Percentiles rank a stretch among this genome's conserved stretches.
These are phyloP conservation scores for Vulpes ferrilata DNA, from an alignment of 2,113 vertebrate genomes.

Conservation along the genomic window DNA sequence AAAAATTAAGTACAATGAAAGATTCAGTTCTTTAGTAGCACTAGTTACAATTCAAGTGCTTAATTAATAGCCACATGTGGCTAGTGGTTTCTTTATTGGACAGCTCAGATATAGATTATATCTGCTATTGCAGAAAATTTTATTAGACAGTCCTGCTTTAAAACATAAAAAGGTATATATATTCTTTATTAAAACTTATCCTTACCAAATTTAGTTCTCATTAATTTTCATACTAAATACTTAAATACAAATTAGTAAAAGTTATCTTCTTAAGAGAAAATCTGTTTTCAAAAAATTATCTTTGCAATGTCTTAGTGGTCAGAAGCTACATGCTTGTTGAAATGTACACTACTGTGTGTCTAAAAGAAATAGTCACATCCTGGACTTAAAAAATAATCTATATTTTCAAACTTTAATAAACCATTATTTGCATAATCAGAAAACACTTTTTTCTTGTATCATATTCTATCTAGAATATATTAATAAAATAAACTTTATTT, in stretches of 20 bases:
- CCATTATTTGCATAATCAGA: conserved; percentile 40
- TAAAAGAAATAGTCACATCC: neutral
- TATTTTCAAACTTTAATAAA: conserved; percentile 30
- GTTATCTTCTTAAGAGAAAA: neutral
- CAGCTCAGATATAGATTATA: neutral
- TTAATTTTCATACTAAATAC: conserved; percentile 29
- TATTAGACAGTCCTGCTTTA: neutral
- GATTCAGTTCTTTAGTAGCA: neutral
- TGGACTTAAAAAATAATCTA: conserved; percentile 20
- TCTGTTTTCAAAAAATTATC: neutral
- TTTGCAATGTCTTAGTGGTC: neutral
- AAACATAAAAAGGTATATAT: neutral
- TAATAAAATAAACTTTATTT: no score
- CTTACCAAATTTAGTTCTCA: neutral
- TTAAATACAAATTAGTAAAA: conserved; percentile 40
- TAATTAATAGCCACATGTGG: neutral
- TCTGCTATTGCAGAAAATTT: neutral
- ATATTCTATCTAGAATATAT: neutral
- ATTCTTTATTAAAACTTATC: conserved; percentile 28
- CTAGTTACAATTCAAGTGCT: neutral
- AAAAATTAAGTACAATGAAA: conserved; percentile 2
- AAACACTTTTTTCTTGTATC: neutral
- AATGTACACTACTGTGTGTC: neutral
- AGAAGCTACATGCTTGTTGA: neutral
- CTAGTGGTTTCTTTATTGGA: neutral